These are phyloP conservation scores for Phylloscopus whistleri DNA, from an alignment of 2,113 vertebrate species.

Conservation along the genomic window DNA sequence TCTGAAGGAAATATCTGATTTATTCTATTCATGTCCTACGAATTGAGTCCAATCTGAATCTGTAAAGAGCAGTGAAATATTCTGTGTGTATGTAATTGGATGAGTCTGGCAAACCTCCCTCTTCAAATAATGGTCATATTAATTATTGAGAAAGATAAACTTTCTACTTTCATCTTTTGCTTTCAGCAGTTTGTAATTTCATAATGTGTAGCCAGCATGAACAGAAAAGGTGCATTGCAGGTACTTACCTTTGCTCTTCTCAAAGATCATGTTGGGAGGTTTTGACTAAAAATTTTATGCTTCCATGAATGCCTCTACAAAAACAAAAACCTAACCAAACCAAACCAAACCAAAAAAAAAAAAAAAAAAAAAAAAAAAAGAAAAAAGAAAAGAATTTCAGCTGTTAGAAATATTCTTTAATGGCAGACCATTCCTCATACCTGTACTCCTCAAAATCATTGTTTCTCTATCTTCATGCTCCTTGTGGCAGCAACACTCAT, in stretches of 20 bases:
- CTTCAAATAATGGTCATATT: not conserved
- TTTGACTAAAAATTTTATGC: not conserved
- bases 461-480: not conserved
- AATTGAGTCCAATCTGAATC: not conserved
- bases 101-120: not conserved
- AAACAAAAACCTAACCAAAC: not conserved
- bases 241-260: not conserved
- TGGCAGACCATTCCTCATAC: not conserved
- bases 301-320: not conserved
- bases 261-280: not conserved
- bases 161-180: not conserved
- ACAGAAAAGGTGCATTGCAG: not conserved
- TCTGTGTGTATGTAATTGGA: not conserved
- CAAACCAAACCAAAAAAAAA: not conserved
- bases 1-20: not conserved
- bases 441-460: not conserved
- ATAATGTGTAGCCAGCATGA: rapidly evolving
- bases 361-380: not conserved
- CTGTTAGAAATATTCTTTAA: not conserved
- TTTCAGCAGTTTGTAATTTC: not conserved
- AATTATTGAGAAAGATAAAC: not conserved
- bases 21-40: not conserved
- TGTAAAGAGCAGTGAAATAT: not conserved
- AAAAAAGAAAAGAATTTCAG: not conserved
- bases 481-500: not conserved